phyloP scores from a whole-genome alignment of 1,140 invertebrate genomes.

The Rhopalosiphum padi region DNA sequence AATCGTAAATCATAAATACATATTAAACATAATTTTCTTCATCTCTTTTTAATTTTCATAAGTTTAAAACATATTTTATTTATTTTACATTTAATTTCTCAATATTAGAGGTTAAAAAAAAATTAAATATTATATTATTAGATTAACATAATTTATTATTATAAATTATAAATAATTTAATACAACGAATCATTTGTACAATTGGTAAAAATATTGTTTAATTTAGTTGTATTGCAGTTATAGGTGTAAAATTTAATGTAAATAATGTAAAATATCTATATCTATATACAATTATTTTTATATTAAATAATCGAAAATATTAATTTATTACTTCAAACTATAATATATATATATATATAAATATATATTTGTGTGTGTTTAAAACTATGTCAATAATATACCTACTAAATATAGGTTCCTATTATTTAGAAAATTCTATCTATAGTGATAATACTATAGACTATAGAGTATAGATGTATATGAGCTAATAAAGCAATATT shows the following conservation, averaged over 20 bases:
- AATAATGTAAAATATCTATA: neutral
- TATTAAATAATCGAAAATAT: neutral
- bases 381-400: no score
- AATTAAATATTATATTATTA: neutral
- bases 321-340: neutral
- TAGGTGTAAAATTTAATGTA: neutral
- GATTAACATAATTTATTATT: neutral
- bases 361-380: no score
- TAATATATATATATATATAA: neutral
- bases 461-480: no score
- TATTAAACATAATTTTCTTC: neutral
- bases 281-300: neutral
- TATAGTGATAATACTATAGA: no score
- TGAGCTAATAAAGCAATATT: no score
- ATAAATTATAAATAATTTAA: neutral
- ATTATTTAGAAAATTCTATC: no score
- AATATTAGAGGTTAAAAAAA: neutral
- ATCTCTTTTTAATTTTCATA: neutral
- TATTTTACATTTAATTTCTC: neutral
- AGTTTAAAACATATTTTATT: no score
- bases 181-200: neutral
- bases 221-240: neutral
- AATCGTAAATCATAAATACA: neutral
- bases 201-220: neutral
- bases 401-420: no score